Conservation (phyloP, 2,888 invertebrate genomes). For the Muscina levida region DNA sequence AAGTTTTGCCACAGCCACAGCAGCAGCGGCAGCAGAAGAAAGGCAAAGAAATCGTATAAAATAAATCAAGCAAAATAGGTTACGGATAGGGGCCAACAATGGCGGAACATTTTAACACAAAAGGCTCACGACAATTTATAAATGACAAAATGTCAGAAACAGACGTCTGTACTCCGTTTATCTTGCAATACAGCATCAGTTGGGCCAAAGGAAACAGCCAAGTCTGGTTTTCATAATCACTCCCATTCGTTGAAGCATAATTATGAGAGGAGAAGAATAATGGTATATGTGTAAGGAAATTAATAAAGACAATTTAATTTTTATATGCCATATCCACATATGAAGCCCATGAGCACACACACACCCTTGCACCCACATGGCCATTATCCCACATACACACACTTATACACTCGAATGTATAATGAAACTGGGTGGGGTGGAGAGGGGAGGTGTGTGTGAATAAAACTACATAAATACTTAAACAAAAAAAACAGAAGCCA, state of each 20-base stretch:
- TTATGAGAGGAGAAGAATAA: not conserved
- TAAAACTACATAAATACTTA: not conserved
- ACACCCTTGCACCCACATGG: not conserved
- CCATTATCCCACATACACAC: not conserved
- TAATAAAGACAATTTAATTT: constrained; percentile 47
- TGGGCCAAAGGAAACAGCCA: no score
- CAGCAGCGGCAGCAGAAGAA: no score
- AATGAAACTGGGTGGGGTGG: not conserved
- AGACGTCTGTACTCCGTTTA: constrained; percentile 27
- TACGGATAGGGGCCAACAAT: not conserved
- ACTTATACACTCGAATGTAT: not conserved
- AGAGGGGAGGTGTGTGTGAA: not conserved
- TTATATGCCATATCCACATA: not conserved
- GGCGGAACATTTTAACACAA: constrained; percentile 9
- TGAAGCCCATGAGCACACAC: not conserved
- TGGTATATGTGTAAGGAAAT: constrained; percentile 20
- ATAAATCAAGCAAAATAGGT: constrained; percentile 47
- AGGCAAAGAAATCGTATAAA: constrained; percentile 35
- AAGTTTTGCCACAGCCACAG: no score
- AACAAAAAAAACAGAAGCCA: constrained; percentile 11
- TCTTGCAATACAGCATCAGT: not conserved
- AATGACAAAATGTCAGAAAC: constrained; percentile 51
- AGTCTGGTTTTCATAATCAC: no score
- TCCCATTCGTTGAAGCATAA: not conserved
- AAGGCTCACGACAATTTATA: constrained; percentile 46